Base-by-base conservation (phyloP, 2,113 vertebrate species). In the Herpailurus yagouaroundi region DNA sequence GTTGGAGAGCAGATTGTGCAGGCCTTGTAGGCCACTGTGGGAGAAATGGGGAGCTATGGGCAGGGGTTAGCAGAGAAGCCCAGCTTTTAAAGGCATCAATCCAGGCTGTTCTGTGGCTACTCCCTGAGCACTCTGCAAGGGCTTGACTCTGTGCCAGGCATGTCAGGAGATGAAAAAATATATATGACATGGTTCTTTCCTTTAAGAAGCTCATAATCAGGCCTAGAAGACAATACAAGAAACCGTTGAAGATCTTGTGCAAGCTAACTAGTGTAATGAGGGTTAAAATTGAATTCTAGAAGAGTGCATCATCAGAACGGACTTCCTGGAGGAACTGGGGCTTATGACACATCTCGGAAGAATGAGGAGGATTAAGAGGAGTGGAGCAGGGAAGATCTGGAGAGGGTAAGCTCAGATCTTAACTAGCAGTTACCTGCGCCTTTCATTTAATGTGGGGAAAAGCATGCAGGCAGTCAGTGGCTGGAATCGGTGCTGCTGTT, bases 291-390 rank as follows among this genome's bases (percentile, higher is more conserved):
- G 50, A 91, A 91, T 91, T 94, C 80, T 80, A 41, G 41, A n/a
- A 41, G 80, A 60, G 0, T 3, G 2, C 18, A 19, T 64, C 1
- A 0, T 81, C 48, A 55, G 71, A 87, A 57, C 5, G 45, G 93
- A 60, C 57, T 85, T 63, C 76, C 4, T 0, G 1, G 50, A 90
- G 64, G 77, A 81, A 29, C 0, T 23, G 36, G 71, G 36, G 52
- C 7, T 74, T 69, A 82, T 19, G 95, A 73, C 12, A 18, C 77
- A 89, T 77, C 88, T 94, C 19, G 66, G 36, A 93, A 91, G 95
- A 73, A 55, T 45, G 48, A 93, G 45, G 36, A 90, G 73, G 76
- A 25, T 77, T 91, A 91, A 60, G n/a, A 95, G 83, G 85, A 84
- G 50, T 73, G 83, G 77, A 93, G 29, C 9, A 3, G 60, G 21